These are phyloP conservation scores for Campoplex capitator DNA, from an alignment of 2,888 invertebrate genomes.

Conservation along the genomic window DNA sequence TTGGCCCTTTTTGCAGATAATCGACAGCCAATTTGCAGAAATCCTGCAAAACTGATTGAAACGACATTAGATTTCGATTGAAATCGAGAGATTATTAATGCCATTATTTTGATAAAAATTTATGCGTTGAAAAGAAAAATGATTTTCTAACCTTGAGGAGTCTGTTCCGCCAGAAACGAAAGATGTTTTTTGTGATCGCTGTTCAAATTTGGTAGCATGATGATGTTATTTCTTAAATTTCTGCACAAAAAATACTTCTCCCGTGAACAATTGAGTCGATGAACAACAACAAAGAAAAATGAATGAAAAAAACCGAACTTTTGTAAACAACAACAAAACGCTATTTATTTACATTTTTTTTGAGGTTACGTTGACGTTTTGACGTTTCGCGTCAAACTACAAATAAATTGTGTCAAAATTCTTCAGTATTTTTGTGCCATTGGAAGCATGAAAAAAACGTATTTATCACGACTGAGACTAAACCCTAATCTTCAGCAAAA, in stretches of 20 bases:
- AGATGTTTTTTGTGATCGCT: constrained; percentile 87
- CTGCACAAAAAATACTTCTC: neutral
- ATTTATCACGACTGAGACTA: neutral
- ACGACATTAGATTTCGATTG: constrained; percentile 32
- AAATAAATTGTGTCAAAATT: neutral
- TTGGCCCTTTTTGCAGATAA: constrained; percentile 89
- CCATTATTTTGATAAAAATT: constrained; percentile 7
- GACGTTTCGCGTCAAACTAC: neutral
- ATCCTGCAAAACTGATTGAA: constrained; percentile 88
- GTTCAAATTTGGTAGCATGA: constrained; percentile 79
- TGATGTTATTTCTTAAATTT: neutral
- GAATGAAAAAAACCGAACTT: neutral
- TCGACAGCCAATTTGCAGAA: constrained; percentile 90
- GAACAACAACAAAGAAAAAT: neutral
- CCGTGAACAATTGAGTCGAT: neutral
- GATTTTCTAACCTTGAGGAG: constrained; percentile 84
- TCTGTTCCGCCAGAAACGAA: constrained; percentile 85
- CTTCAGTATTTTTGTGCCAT: too few species aligned
- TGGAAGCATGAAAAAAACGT: too few species aligned
- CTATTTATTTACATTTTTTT: neutral
- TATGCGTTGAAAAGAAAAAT: neutral
- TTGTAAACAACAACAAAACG: neutral
- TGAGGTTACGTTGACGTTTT: constrained; percentile 27
- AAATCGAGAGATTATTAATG: constrained; percentile 14
- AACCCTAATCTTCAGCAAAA: neutral